Percentiles rank a stretch among this genome's conserved stretches.
These are phyloP conservation scores for Nothoprocta perdicaria DNA, from an alignment of 2,113 vertebrate species.

Conservation along the genomic window DNA sequence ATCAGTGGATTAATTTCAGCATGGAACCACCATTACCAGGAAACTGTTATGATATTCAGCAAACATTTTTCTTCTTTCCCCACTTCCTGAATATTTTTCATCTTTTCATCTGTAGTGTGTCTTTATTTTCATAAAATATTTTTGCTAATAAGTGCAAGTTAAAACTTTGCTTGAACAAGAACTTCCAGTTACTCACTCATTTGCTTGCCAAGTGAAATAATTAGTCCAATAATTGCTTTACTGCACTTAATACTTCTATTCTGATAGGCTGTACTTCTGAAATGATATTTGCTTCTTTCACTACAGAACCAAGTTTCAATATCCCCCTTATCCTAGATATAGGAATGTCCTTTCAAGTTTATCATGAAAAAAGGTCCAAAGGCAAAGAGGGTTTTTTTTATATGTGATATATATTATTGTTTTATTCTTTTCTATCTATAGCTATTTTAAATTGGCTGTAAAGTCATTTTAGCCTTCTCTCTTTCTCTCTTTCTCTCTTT, in stretches of 20 bases:
- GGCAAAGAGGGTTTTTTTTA: background rate
- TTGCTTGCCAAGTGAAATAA: background rate
- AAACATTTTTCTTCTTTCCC: background rate
- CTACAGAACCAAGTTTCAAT: background rate
- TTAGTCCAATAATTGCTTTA: background rate
- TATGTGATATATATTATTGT: background rate
- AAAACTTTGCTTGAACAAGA: background rate
- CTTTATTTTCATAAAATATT: background rate
- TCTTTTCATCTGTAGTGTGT: background rate
- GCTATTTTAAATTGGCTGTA: background rate
- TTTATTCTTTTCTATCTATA: background rate
- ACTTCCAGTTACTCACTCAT: background rate
- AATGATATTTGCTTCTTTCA: background rate
- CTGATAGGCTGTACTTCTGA: background rate
- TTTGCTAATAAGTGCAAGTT: background rate
- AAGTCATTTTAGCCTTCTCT: rapidly evolving
- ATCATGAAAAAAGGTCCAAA: background rate
- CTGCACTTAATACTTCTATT: background rate
- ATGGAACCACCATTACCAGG: background rate
- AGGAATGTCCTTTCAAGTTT: background rate
- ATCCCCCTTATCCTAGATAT: rapidly evolving
- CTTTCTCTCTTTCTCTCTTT: no score
- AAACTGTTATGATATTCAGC: background rate
- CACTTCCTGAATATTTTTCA: background rate
- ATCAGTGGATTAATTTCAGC: background rate